A percentile compares a stretch with the other conserved stretches of the same genome.
Conservation (phyloP, 2,797 vertebrate genomes). For the Meriones psammophilus region DNA sequence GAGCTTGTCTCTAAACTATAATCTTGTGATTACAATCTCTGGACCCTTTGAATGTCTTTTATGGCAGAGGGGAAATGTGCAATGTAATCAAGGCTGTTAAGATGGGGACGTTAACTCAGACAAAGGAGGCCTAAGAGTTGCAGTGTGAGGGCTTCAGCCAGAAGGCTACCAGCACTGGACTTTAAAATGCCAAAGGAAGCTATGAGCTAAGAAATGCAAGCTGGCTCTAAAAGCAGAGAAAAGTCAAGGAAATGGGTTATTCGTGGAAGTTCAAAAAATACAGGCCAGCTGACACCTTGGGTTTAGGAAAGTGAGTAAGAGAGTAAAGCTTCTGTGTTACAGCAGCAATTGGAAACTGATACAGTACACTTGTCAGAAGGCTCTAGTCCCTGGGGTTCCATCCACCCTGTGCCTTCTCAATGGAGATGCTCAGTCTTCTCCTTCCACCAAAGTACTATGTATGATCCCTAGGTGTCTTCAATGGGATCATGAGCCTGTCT, state of each 20-base stretch:
- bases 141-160: not conserved
- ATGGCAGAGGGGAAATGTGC: not conserved
- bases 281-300: not conserved
- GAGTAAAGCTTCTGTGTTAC: not conserved
- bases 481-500: not conserved
- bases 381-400: not conserved
- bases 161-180: not conserved
- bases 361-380: not conserved
- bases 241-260: not conserved
- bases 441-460: rapidly evolving
- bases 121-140: not conserved
- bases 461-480: not conserved
- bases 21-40: not conserved
- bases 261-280: not conserved
- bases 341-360: not conserved
- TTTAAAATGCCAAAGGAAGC: not conserved
- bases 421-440: not conserved
- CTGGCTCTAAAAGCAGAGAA: not conserved
- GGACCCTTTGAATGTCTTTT: not conserved
- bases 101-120: not conserved
- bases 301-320: not conserved
- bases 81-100: not conserved
- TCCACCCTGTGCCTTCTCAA: not conserved
- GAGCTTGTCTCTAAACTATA: not conserved
- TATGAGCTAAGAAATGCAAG: not conserved